Evolutionary conservation across 2,113 vertebrate species (phyloP).

Genomic region (Cebus imitator): DNA sequence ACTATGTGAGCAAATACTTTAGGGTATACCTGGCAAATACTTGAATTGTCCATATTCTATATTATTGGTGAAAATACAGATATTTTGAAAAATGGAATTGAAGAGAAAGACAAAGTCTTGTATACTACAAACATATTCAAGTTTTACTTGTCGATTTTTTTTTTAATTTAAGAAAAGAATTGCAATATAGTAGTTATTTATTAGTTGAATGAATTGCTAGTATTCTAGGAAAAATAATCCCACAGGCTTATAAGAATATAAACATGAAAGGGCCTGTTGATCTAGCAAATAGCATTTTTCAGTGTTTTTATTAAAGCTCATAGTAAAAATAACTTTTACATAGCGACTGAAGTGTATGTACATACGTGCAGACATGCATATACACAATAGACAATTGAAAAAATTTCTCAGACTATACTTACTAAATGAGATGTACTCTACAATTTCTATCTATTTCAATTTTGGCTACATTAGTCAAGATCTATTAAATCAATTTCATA

Average conservation of each 20-base stretch:
- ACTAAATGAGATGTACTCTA: neutral
- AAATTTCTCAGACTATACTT: neutral
- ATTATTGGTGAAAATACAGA: neutral
- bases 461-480: neutral
- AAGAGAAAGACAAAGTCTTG: neutral
- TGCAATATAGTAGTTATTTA: neutral
- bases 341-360: neutral
- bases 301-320: neutral
- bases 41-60: neutral
- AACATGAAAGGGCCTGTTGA: neutral
- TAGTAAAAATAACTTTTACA: conserved; percentile 3
- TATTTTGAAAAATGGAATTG: neutral
- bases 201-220: neutral
- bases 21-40: neutral
- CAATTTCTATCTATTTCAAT: neutral
- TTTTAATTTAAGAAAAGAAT: neutral
- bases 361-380: neutral
- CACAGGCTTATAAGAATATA: neutral
- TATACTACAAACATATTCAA: neutral
- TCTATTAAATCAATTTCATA: neutral
- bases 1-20: neutral
- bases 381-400: neutral
- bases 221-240: neutral
- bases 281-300: neutral
- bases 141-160: neutral